A percentile compares a stretch with the other conserved stretches of the same genome.
These are phyloP conservation scores for Napeogenes inachia DNA, from an alignment of 2,888 invertebrate species.

Conservation along the genomic window DNA sequence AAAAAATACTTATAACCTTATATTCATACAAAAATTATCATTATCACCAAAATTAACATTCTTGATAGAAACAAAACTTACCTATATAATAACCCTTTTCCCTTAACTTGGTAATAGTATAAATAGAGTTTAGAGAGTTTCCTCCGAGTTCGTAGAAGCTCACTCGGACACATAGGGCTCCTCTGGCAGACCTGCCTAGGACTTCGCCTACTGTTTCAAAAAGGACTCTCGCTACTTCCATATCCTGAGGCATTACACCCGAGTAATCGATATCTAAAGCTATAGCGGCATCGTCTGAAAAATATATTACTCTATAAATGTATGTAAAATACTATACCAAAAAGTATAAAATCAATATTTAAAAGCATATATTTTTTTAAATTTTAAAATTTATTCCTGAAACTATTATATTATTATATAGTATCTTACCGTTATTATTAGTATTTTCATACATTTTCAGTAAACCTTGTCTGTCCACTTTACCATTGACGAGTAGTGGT, in stretches of 20 bases:
- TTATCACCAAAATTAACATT: too few species aligned
- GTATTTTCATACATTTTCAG: conserved; percentile 85
- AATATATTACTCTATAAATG: too few species aligned
- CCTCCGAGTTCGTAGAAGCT: conserved; percentile 92
- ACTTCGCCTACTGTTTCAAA: conserved; percentile 86
- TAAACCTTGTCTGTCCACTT: conserved; percentile 88
- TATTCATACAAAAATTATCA: neutral
- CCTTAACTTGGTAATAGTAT: conserved; percentile 85
- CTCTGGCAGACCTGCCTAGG: conserved; percentile 79
- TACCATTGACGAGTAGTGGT: conserved; percentile 90
- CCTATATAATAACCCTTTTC: conserved; percentile 88
- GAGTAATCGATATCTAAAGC: conserved; percentile 82
- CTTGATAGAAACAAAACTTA: conserved; percentile 44
- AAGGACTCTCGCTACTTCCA: conserved; percentile 81
- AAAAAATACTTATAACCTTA: neutral
- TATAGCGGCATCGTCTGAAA: conserved; percentile 71
- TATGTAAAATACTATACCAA: too few species aligned
- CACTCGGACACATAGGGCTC: conserved; percentile 78
- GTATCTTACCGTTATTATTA: conserved; percentile 79
- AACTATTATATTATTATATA: too few species aligned
- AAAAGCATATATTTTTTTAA: too few species aligned
- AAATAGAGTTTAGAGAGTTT: conserved; percentile 91
- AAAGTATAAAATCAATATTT: too few species aligned
- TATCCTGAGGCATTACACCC: conserved; percentile 77
- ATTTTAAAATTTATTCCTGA: too few species aligned